Base-by-base conservation (phyloP, 2,888 invertebrate species). In the Drosophila dives region DNA sequence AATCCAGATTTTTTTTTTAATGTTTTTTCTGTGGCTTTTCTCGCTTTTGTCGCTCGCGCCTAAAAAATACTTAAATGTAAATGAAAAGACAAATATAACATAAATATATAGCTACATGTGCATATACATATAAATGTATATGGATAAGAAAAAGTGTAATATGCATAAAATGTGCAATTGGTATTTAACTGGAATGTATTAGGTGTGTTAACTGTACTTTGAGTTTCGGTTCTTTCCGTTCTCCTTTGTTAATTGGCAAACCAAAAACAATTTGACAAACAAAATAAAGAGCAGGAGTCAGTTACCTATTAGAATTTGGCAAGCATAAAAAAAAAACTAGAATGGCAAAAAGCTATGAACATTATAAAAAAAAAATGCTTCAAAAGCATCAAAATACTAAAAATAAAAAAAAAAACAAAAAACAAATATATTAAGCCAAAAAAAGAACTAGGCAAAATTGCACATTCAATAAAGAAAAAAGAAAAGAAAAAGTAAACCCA, bases 241-340 rank as follows among this genome's bases (percentile, higher is more conserved):
- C 84, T 88, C 75, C 83, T 91, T 78, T 81, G 80, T 86, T 80
- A 81, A 84, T 81, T 81, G 89, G 90, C 90, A 90, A 83, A 86
- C 77, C 78, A 77, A 86, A 80, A 80, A 76, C 81, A 90, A 91
- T 91, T 91, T 88, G 91, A 76, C 66, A 75, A 70, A 71, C 55
- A 66, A 75, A 91, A 89, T 74, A 89, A 91, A 92, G 91, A 92
- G 92, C 93, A 92, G 92, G 92, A 92, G 92, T 92, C 92, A 92
- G 92, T 93, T 92, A 93, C 92, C 92, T 92, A 91, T 92, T 92
- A 89, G 90, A 85, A 89, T 87, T 90, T 88, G 88, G 85, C 80
- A 86, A 85, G 75, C 78, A 76, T 75, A 78, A 80, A 72, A 50
- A 50, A 63, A 72, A 63, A 56, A 54, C 58, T 69, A 73, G 68